Evolutionary conservation across 1,140 invertebrate genomes (phyloP).

Genomic region (Carcinoscorpius rotundicauda): DNA sequence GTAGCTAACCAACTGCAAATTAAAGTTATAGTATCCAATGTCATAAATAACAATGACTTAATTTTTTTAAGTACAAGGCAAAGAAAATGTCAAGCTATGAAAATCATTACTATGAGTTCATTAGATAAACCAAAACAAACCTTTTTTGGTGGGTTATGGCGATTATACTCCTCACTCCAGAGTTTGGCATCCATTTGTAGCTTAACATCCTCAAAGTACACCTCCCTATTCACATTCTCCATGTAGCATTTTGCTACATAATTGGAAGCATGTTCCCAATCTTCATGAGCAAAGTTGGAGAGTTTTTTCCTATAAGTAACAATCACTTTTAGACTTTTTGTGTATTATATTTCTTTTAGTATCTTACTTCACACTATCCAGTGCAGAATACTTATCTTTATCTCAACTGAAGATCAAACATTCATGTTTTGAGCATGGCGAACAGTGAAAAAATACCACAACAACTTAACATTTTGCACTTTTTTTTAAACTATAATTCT

Average conservation of each 20-base stretch:
- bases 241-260: conserved; percentile 48
- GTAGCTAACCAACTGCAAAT: no score
- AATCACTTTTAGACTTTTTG: neutral
- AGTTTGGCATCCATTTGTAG: conserved; percentile 50
- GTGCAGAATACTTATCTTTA: no score
- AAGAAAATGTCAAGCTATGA: no score
- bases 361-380: neutral
- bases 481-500: no score
- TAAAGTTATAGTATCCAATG: no score
- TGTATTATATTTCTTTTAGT: neutral
- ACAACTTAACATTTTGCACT: no score
- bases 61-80: no score
- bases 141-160: conserved; percentile 49
- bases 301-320: conserved; percentile 39
- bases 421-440: no score
- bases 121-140: conserved; percentile 23
- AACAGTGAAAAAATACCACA: no score
- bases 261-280: conserved; percentile 41
- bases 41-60: no score
- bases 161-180: conserved; percentile 48
- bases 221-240: conserved; percentile 35
- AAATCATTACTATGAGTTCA: no score
- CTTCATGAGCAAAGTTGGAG: conserved; percentile 35
- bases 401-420: no score
- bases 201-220: conserved; percentile 46